Evolutionary conservation across 2,888 invertebrate genomes (phyloP), one percentile per base, ranked within the genome.

Genomic region (Encarsia formosa): DNA sequence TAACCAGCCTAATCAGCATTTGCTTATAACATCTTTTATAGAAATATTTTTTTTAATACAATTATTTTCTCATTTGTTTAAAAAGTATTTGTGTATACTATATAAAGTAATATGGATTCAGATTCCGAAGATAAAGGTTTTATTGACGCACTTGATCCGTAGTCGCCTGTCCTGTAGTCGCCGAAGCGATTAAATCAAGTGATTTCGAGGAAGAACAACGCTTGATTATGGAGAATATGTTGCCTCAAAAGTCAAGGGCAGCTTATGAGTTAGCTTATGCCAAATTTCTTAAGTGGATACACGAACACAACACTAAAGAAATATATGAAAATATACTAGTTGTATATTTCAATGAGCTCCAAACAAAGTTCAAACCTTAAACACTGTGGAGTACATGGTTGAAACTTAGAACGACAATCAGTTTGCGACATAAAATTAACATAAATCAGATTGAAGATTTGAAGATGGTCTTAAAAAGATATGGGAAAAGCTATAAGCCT

Each of bases 341-440:
- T 13, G 47, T 44, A 6, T 58, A 50, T 35, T 58, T 58, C 34
- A 6, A 35, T 5, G 49, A 49, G 49, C 31, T 58, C 3, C 47
- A 49, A 2, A 31, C 39, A 31, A 49, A 40, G 9, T 35, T 43
- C 1, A 56, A 59, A 22, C 52, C 56, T 13, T 48, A 48, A 3
- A 53, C 48, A 2, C 16, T 50, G 13, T 56, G 52, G 56, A 34
- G 54, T 15, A 11, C 20, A 2, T 54, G 46, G 42, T 59, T 51
- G 2, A 59, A 55, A 51, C 31, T 59, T 1, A 54, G 52, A 52
- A 50, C 29, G 5, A 52, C 44, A 1, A 15, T 59, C 8, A 38
- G 40, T 15, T 9, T 31, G 1, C 23, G 49, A 24, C 42, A 54
- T 5, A 22, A 41, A 5, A 26, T 56, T 9, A 40, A 59, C 11